phyloP scores from a whole-genome alignment of 2,797 vertebrate genomes.

The Anniella stebbinsi region DNA sequence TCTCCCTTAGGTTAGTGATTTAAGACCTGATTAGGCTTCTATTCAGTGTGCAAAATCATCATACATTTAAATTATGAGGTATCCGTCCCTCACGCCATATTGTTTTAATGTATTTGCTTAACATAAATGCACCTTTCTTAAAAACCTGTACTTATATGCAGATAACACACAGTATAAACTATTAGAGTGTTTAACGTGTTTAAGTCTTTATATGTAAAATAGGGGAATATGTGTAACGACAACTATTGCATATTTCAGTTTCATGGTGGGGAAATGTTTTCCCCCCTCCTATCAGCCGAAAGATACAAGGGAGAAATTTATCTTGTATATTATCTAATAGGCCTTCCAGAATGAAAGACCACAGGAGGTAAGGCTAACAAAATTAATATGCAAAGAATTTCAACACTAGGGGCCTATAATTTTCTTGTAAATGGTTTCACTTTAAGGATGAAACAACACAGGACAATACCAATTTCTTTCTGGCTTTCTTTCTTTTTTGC shows the following conservation, averaged over 20 bases:
- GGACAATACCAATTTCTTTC: conserved; percentile 90
- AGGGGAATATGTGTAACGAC: conserved; percentile 52
- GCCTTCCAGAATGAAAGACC: conserved; percentile 90
- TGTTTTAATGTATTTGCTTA: conserved; percentile 48
- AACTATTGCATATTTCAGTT: conserved; percentile 75
- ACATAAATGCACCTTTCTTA: conserved; percentile 54
- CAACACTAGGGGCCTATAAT: conserved; percentile 95
- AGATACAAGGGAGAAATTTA: conserved; percentile 84
- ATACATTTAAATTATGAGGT: conserved; percentile 25
- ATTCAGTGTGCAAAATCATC: neutral
- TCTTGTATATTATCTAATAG: conserved; percentile 91
- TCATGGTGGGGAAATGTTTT: conserved; percentile 45
- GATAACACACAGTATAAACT: conserved; percentile 67
- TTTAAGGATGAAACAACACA: conserved; percentile 94
- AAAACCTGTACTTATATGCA: conserved; percentile 59
- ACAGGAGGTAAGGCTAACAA: conserved; percentile 98
- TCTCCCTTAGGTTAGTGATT: neutral
- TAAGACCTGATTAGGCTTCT: neutral
- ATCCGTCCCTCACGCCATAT: conserved; percentile 33
- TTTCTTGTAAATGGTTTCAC: conserved; percentile 96
- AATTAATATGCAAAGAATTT: conserved; percentile 99
- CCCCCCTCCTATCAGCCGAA: conserved; percentile 68
- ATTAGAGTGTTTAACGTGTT: conserved; percentile 54
- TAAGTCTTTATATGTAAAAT: conserved; percentile 74
- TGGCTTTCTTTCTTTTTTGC: conserved; percentile 77